phyloP scores from a whole-genome alignment of 2,888 invertebrate genomes.

The Dinocampus coccinellae region DNA sequence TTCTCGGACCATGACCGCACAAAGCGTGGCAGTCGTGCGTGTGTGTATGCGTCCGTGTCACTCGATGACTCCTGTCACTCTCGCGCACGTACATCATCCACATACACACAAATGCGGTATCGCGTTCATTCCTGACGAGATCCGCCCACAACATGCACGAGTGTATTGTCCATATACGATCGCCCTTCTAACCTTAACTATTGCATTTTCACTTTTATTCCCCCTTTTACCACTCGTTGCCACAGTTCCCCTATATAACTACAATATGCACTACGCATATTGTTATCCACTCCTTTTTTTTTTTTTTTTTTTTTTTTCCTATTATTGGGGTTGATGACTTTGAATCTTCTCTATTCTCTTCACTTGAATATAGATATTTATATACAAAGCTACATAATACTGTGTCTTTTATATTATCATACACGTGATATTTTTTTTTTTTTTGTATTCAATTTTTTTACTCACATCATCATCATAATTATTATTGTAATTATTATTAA shows the following conservation, averaged over 20 bases:
- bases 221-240: not conserved
- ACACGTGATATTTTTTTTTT: no score
- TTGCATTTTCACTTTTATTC: slow-evolving; percentile 31
- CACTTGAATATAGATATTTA: not conserved
- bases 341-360: not conserved
- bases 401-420: not conserved
- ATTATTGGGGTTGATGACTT: slow-evolving; percentile 4
- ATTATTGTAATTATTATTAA: no score
- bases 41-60: slow-evolving; percentile 69
- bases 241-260: slow-evolving; percentile 5
- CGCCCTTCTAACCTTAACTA: slow-evolving; percentile 26
- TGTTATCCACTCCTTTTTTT: not conserved
- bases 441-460: no score
- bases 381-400: not conserved
- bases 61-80: slow-evolving; percentile 59
- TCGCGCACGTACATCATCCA: not conserved
- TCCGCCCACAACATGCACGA: slow-evolving; percentile 67
- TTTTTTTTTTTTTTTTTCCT: no score
- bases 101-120: not conserved
- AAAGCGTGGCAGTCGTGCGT: slow-evolving; percentile 68
- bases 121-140: slow-evolving; percentile 27
- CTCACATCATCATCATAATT: no score
- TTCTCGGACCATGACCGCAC: slow-evolving; percentile 65
- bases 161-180: slow-evolving; percentile 44
- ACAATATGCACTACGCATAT: not conserved